Conservation (phyloP, 1,140 invertebrate genomes). For the Aphelenchoides avenae region DNA sequence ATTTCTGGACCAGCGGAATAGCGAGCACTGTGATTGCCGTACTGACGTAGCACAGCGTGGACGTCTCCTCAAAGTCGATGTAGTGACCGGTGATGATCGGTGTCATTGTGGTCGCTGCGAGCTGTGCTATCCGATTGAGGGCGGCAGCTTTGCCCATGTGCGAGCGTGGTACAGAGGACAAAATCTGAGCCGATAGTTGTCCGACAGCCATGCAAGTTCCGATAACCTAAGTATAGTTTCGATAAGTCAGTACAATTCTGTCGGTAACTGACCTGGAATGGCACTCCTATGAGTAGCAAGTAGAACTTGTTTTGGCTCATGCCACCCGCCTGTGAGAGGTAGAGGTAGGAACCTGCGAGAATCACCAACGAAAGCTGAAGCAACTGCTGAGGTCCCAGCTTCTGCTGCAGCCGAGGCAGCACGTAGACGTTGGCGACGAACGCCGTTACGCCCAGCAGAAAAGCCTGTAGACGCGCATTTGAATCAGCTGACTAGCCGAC, state of each 20-base stretch:
- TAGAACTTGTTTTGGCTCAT: too few relatives aligned
- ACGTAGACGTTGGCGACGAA: slow-evolving; percentile 37
- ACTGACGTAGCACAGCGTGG: slow-evolving; percentile 30
- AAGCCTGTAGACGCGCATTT: slow-evolving; percentile 19
- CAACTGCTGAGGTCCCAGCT: slow-evolving; percentile 21
- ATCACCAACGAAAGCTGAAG: slow-evolving; percentile 27
- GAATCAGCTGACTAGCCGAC: background rate
- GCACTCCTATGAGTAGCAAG: slow-evolving; percentile 39
- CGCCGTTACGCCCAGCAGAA: slow-evolving; percentile 31
- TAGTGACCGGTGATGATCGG: slow-evolving; percentile 39
- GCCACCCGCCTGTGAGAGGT: slow-evolving; percentile 27
- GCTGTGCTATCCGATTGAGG: slow-evolving; percentile 36
- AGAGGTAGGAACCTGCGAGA: slow-evolving; percentile 29
- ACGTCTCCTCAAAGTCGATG: slow-evolving; percentile 27
- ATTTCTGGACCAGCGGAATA: slow-evolving; percentile 27
- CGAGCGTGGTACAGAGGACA: slow-evolving; percentile 26
- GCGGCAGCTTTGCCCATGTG: slow-evolving; percentile 45
- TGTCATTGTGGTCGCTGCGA: slow-evolving; percentile 31
- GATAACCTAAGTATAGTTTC: slow-evolving; percentile 15
- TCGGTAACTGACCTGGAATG: slow-evolving; percentile 29
- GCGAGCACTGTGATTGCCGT: slow-evolving; percentile 17
- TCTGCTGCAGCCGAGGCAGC: slow-evolving; percentile 31
- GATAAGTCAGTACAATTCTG: slow-evolving; percentile 1
- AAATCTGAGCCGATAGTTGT: slow-evolving; percentile 26
- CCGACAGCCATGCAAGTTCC: slow-evolving; percentile 24